Base-by-base conservation (phyloP, 1,140 invertebrate genomes). In the Penaeus japonicus region DNA sequence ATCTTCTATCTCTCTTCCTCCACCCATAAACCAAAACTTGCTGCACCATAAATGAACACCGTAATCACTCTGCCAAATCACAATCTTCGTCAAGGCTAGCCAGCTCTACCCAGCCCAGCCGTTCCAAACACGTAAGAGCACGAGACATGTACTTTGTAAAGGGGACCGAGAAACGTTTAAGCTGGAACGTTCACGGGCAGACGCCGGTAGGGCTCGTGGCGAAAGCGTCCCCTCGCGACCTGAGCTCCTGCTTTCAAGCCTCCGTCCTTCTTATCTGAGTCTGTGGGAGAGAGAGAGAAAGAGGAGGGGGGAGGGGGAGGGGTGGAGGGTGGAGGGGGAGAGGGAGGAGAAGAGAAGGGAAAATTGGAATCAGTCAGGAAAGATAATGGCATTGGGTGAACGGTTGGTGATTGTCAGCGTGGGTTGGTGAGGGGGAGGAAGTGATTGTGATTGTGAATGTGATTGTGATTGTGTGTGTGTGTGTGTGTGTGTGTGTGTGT, bases 191-290 rank as follows among this genome's bases (percentile, higher is more conserved):
- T 89, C 12, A 89, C 80, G 27, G 84, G 62, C 35, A 89, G 20
- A 27, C 88, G 82, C 17, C 88, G 78, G 83, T 89, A 89, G 4
- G 88, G 88, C 47, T 89, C 88, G 59, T 89, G 88, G 5, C 88
- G 75, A 54, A 89, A 89, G 0, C 75, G 30, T 17, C 83, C 83
- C 0, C 88, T 30, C n/a, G 80, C 35, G 18, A 89, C 75, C 55
- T 85, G 82, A 2, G 82, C 88, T 5, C 83, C 88, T n/a, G 88
- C 35, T 39, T 89, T 89, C 30, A 85, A 70, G 0, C 24, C 59
- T 0, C 57, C 88, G 20, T 89, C 88, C 24, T 89, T 89, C 83
- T 89, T 89, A 22, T 89, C 88, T 4, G 59, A 53, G n/a, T 89
- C 88, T 89, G 88, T 15, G 32, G 27, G 54, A 55, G 32, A 4